Conservation (phyloP, 2,888 invertebrate species). For the Pollenia amentaria region DNA sequence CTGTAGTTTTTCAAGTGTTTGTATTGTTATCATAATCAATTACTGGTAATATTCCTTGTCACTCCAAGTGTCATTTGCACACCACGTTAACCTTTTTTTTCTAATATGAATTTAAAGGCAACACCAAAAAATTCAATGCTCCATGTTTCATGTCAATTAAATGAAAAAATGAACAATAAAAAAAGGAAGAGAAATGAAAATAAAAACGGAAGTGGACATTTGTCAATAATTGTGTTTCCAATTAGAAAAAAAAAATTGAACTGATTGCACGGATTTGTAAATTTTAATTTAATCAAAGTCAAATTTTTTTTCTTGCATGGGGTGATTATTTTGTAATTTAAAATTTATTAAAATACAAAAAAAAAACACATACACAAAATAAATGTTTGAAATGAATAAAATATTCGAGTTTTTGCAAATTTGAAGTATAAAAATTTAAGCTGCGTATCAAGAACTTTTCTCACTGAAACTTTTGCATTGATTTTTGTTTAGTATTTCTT, state of each 20-base stretch:
- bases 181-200: conserved; percentile 27
- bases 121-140: conserved; percentile 48
- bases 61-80: conserved; percentile 68
- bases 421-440: no score
- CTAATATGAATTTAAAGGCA: conserved; percentile 27
- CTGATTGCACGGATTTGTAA: background rate
- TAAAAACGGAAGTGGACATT: conserved; percentile 56
- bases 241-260: conserved; percentile 1
- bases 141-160: conserved; percentile 63
- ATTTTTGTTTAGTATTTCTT: no score
- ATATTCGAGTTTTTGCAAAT: no score
- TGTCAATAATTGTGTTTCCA: conserved; percentile 35
- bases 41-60: conserved; percentile 65
- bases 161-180: conserved; percentile 50
- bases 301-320: background rate
- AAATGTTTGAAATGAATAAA: no score
- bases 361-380: no score
- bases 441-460: no score
- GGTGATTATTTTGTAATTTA: no score
- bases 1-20: background rate
- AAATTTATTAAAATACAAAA: no score
- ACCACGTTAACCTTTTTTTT: conserved; percentile 51
- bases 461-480: no score
- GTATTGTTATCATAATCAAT: conserved; percentile 61
- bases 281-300: conserved; percentile 4